Evolutionary conservation across 2,113 vertebrate genomes (phyloP), one percentile per base, ranked within the genome.

Genomic region (Solea senegalensis): DNA sequence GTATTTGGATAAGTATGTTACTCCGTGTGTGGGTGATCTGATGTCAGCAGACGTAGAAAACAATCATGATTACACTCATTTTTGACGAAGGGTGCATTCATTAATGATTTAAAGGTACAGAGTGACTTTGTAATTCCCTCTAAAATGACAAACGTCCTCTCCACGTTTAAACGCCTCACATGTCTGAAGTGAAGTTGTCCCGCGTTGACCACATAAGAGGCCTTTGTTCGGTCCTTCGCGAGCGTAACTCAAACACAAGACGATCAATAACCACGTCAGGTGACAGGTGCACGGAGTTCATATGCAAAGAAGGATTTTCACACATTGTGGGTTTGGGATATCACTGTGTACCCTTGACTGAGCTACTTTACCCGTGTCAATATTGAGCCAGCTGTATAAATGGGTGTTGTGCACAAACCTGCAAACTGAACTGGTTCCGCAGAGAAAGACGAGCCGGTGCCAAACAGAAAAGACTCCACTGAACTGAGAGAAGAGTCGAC

Each of bases 331-430:
- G 50, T 16, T 70, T 74, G 78, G 76, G 78, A 81, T 81, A 83
- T 79, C 78, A 76, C 74, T 80, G 69, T 89, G 86, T 89, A 89
- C 88, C 71, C 85, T 80, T 64, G 88, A 89, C 84, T 39, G 21
- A 84, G 82, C 73, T 84, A 83, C 85, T 91, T 86, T 76, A 87
- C 84, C 78, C 81, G 82, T 66, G 84, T 86, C 59, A 92, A 89
- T 93, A 90, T 91, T 93, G 88, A 84, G 69, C 68, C 89, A 91
- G 90, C 88, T 91, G 86, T 74, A 82, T 72, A 83, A 91, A 87
- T 88, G 84, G 69, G 67, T 83, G 85, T 87, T 81, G 58, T 88
- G 78, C 73, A 74, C 21, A 84, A 88, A 87, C 40, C 71, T 73
- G 65, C 69, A 81, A 77, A 87, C 66, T 80, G 76, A 82, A 70